phyloP scores from a whole-genome alignment of 2,888 invertebrate genomes.

The Trachelus iudaicus region DNA sequence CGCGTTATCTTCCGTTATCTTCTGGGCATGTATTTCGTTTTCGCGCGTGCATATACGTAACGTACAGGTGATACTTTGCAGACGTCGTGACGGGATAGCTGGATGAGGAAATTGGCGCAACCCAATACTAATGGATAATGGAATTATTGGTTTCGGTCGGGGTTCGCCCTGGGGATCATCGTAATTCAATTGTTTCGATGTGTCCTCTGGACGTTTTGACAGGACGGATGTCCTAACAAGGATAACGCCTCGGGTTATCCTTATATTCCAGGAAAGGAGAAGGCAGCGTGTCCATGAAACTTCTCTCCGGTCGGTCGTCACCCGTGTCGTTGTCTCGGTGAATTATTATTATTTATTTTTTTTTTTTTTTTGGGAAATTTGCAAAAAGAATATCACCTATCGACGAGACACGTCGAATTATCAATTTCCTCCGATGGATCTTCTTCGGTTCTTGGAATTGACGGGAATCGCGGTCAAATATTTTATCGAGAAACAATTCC shows the following conservation, averaged over 20 bases:
- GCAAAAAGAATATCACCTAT: neutral
- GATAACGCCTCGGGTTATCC: conserved; percentile 56
- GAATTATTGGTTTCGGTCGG: conserved; percentile 64
- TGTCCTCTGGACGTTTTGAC: conserved; percentile 67
- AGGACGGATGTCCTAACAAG: conserved; percentile 65
- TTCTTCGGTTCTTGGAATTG: neutral
- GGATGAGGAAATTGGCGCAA: conserved; percentile 61
- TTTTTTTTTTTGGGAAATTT: neutral
- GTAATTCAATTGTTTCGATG: conserved; percentile 65
- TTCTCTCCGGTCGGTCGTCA: neutral
- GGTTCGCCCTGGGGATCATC: conserved; percentile 62
- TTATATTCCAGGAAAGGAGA: neutral
- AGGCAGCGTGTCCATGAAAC: neutral
- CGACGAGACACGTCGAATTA: too few species aligned
- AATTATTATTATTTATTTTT: too few species aligned
- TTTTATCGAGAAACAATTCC: neutral
- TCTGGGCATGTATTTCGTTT: too few species aligned
- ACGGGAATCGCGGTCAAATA: neutral
- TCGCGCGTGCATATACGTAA: too few species aligned
- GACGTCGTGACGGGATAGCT: neutral
- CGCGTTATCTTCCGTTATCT: too few species aligned
- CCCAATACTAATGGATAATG: conserved; percentile 66
- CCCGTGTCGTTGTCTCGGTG: neutral
- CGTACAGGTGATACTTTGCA: neutral
- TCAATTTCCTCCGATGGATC: too few species aligned